Conservation (phyloP, 2,888 invertebrate genomes). For the Netelia melanura region DNA sequence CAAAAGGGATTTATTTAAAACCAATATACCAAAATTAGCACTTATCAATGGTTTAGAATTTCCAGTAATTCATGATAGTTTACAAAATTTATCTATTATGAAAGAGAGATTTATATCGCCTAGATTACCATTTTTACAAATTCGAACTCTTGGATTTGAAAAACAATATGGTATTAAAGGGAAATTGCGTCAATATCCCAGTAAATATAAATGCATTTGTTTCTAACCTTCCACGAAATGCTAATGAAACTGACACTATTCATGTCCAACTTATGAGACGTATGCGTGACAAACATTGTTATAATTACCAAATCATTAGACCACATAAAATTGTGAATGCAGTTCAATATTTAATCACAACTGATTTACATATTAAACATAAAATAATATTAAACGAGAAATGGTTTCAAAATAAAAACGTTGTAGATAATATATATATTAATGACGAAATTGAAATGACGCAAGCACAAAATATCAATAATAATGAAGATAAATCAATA, state of each 20-base stretch:
- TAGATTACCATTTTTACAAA: constrained; percentile 64
- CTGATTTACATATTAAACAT: constrained; percentile 50
- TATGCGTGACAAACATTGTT: constrained; percentile 55
- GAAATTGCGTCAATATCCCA: constrained; percentile 67
- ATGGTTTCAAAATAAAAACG: constrained; percentile 5
- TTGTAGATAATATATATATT: constrained; percentile 11
- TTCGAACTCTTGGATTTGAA: constrained; percentile 56
- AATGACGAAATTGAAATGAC: no score
- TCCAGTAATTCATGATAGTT: constrained; percentile 50
- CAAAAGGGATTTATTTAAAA: constrained; percentile 42
- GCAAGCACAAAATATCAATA: no score
- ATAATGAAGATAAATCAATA: no score
- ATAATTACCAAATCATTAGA: constrained; percentile 54
- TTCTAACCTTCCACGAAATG: constrained; percentile 52
- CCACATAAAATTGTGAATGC: constrained; percentile 54
- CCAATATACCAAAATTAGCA: constrained; percentile 57
- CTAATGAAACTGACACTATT: constrained; percentile 60
- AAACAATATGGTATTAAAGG: constrained; percentile 65
- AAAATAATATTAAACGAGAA: constrained; percentile 43
- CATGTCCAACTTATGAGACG: constrained; percentile 59
- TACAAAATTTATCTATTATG: constrained; percentile 54
- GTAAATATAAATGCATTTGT: constrained; percentile 66
- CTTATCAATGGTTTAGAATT: constrained; percentile 63
- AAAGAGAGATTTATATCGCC: constrained; percentile 66
- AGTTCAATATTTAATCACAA: constrained; percentile 50